phyloP scores from a whole-genome alignment of 2,888 invertebrate species.

The Drosophila prolongata region DNA sequence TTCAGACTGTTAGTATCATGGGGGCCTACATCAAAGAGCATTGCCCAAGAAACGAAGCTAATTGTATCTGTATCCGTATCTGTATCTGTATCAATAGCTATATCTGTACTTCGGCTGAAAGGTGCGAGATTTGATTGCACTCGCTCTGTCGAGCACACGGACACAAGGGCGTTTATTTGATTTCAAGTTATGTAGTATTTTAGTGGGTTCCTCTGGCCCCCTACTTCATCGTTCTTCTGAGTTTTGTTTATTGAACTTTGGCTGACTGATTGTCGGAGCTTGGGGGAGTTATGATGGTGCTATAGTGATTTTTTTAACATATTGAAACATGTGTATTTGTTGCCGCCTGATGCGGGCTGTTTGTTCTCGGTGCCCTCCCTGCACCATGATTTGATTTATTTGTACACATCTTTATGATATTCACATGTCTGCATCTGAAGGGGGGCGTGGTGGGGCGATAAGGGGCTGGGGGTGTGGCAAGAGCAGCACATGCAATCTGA shows the following conservation, averaged over 20 bases:
- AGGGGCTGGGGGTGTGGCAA: slow-evolving; percentile 14
- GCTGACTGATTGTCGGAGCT: slow-evolving; percentile 22
- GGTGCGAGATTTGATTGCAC: slow-evolving; percentile 69
- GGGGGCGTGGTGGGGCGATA: neutral
- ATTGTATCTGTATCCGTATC: slow-evolving; percentile 49
- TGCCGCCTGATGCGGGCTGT: slow-evolving; percentile 66
- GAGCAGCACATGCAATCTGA: slow-evolving; percentile 35
- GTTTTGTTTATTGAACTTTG: slow-evolving; percentile 71
- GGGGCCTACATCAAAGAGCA: slow-evolving; percentile 67
- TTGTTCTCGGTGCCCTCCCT: slow-evolving; percentile 56
- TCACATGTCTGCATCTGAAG: slow-evolving; percentile 57
- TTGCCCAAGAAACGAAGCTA: slow-evolving; percentile 54
- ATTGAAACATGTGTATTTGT: slow-evolving; percentile 69
- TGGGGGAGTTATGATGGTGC: slow-evolving; percentile 9
- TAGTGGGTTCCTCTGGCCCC: slow-evolving; percentile 13
- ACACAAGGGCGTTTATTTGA: slow-evolving; percentile 59
- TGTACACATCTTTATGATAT: slow-evolving; percentile 74
- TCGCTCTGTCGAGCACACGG: slow-evolving; percentile 39
- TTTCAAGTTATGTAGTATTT: slow-evolving; percentile 42
- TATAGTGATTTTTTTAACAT: slow-evolving; percentile 49
- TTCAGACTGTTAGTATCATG: slow-evolving; percentile 48
- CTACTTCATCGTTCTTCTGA: slow-evolving; percentile 23
- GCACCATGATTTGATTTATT: slow-evolving; percentile 70
- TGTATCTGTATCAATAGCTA: slow-evolving; percentile 16
- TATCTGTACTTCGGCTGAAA: slow-evolving; percentile 24